These are phyloP conservation scores for Suillia variegata DNA, from an alignment of 2,888 invertebrate genomes.

Conservation along the genomic window DNA sequence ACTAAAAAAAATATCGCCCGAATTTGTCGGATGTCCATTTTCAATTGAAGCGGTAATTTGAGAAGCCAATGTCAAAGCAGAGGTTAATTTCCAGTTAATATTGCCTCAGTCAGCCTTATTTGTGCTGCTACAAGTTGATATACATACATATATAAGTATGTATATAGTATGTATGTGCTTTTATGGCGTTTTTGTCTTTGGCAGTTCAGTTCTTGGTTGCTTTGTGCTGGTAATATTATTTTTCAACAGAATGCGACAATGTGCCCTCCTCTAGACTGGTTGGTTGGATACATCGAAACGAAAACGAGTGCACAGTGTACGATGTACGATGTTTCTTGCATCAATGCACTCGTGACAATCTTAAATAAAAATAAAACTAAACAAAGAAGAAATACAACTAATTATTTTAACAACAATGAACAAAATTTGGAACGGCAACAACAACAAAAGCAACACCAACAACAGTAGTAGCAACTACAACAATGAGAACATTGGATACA, in stretches of 20 bases:
- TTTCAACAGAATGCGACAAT: not conserved
- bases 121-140: not conserved
- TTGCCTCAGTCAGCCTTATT: too few relatives aligned
- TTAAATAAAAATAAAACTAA: conserved; percentile 31
- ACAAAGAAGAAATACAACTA: conserved; percentile 8
- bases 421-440: conserved; percentile 10
- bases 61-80: not conserved
- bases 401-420: conserved; percentile 15
- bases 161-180: too few relatives aligned
- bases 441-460: conserved; percentile 2
- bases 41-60: not conserved
- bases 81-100: not conserved
- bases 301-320: too few relatives aligned
- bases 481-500: too few relatives aligned
- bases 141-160: not conserved
- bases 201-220: too few relatives aligned
- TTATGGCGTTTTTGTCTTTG: too few relatives aligned
- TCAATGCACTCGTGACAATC: conserved; percentile 52
- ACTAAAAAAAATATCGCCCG: too few relatives aligned
- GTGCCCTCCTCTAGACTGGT: not conserved
- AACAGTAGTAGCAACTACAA: too few relatives aligned
- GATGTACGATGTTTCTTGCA: too few relatives aligned
- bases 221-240: not conserved
- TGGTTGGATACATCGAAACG: too few relatives aligned
- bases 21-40: too few relatives aligned